A percentile compares a stretch with the other conserved stretches of the same genome.
Evolutionary conservation across 2,113 vertebrate genomes (phyloP).

Genomic region (Ciconia maguari): DNA sequence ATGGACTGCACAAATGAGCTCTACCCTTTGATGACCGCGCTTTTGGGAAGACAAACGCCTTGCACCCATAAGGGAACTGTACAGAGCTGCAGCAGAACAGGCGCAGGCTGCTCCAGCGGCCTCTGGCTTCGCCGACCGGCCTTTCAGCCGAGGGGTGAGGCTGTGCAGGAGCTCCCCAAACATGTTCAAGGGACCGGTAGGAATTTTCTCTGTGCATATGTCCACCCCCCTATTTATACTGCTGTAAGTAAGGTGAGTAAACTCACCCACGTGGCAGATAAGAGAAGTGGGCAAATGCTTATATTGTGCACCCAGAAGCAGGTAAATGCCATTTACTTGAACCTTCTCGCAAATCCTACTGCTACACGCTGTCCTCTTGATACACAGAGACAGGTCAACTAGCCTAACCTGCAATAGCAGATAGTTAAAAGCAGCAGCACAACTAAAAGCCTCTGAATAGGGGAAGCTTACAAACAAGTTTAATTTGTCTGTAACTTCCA

Average conservation of each 20-base stretch:
- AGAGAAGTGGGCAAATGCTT: not conserved
- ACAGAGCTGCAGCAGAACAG: not conserved
- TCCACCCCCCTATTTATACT: not conserved
- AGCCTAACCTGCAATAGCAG: not conserved
- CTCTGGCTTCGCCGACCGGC: not conserved
- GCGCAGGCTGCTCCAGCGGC: not conserved
- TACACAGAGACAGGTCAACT: not conserved
- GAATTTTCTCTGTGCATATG: not conserved
- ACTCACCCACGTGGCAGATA: not conserved
- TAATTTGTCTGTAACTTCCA: not conserved
- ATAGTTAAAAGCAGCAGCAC: not conserved
- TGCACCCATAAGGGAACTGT: not conserved
- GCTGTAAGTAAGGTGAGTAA: not conserved
- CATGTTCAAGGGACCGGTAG: not conserved
- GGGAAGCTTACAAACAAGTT: not conserved
- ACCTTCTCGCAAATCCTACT: not conserved
- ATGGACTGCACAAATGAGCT: not conserved
- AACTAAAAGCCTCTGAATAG: not conserved
- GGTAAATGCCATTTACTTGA: not conserved
- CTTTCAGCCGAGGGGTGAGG: not conserved
- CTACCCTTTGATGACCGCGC: not conserved
- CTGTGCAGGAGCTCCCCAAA: not conserved
- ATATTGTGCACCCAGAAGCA: accelerated
- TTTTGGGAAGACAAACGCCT: not conserved
- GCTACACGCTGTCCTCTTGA: not conserved